Evolutionary conservation across 2,888 invertebrate genomes (phyloP), one percentile per base, ranked within the genome.

Genomic region (Lysandra coridon): DNA sequence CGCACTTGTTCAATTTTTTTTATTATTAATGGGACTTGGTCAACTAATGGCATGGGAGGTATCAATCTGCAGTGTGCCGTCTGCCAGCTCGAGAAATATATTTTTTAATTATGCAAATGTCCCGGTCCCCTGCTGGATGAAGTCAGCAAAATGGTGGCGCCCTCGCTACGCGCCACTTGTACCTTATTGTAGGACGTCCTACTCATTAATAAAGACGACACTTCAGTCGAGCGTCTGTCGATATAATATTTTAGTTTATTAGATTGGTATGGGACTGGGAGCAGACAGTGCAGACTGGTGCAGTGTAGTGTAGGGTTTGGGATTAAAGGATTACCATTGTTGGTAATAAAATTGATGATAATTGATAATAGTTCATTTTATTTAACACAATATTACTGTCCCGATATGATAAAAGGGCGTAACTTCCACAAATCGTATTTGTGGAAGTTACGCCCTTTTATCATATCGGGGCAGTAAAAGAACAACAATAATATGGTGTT

Each of bases 141-240:
- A 74, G 74, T 74, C 74, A 74, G 74, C 74, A 74, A 44, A 74
- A 74, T 44, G 49, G 40, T 10, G 86, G 88, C 90, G 91, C 88
- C 85, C 83, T 84, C 83, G 83, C 84, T 83, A 83, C 30, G 23
- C 83, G 85, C 78, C 82, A 85, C 84, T 84, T 85, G 85, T 30
- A 10, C 64, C 30, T 14, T 73, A 73, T 37, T 33, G 33, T 73
- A 37, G 73, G 37, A 64, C 30, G 23, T 23, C 6, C 6, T 64
- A 30, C 64, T 3, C 23, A 64, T 64, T 30, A 23, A 23, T 64
- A 64, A 23, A 64, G 64, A 2, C 12, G 23, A 64, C 64, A 64
- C 64, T 23, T 64, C 23, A 12, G 7, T 10, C 23, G 10, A 7
- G 23, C 30, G 64, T 64, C 64, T 64, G 64, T 64, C 12, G 7